Base-by-base conservation (phyloP, 1,140 invertebrate species). In the Protaetia brevitarsis region DNA sequence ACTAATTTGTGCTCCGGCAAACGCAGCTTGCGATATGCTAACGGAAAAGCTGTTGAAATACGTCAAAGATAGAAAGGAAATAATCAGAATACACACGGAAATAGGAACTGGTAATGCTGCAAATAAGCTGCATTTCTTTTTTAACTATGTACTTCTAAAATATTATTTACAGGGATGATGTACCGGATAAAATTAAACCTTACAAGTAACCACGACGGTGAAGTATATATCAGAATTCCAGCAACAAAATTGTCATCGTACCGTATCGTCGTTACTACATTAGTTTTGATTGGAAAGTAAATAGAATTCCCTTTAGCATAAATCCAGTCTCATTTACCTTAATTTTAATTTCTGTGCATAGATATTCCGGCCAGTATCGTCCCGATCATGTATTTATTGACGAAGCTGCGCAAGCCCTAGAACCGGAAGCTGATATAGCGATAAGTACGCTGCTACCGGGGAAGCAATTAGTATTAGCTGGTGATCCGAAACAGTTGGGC, bases 381-480 rank as follows among this genome's bases (percentile, higher is more conserved):
- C 89, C 93, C 73, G 86, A 87, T 23, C 89, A 94, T 76, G 79
- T 93, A 45, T 92, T 96, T 76, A 85, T 95, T 66, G 94, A 96
- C 79, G 94, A 96, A 81, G 90, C 90, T 19, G 92, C 91, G 11
- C 92, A 94, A 74, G 87, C 89, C 0, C 86, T 82, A 1, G 93
- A 96, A 80, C 86, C 92, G 1, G 91, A 93, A 70, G 80, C 84
- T 4, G 73, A 92, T 51, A 86, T 94, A 72, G 85, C 90, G 3
- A 74, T 88, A n/a, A 76, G 81, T 45, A 75, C 83, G 34, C 69
- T 80, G 21, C 57, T 68, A 6, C 64, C 63, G 8, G 74, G 76
- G 13, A 63, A 71, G 16, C 82, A 86, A 78, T 77, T 94, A 5
- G 82, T 95, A 51, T 78, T 96, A 59, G 87, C 91, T 63, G 94